These are phyloP conservation scores for Drosophila borborema DNA, from an alignment of 2,888 invertebrate genomes.

Conservation along the genomic window DNA sequence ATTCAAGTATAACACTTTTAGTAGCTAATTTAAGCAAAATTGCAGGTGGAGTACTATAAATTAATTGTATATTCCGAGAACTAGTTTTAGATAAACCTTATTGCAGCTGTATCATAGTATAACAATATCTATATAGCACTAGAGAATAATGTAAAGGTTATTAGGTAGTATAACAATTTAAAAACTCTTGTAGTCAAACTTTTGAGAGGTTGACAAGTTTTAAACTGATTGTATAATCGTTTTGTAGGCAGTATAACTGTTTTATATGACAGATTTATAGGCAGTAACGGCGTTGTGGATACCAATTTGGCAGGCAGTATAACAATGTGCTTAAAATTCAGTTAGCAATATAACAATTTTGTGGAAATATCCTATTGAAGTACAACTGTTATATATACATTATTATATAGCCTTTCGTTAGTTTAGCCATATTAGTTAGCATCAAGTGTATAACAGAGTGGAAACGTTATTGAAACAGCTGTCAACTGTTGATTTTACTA, in stretches of 20 bases:
- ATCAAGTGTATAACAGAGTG: background rate
- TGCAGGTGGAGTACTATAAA: background rate
- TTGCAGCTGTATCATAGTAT: background rate
- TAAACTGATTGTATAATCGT: background rate
- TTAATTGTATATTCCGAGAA: background rate
- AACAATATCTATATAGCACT: background rate
- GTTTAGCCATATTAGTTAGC: background rate
- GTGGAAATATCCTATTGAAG: background rate
- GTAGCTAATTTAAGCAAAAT: no score
- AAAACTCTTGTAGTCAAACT: background rate
- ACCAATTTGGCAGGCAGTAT: background rate
- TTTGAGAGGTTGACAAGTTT: background rate
- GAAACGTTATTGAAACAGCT: background rate
- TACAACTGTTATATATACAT: background rate
- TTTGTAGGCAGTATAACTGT: background rate
- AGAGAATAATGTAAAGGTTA: background rate
- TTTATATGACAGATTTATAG: background rate
- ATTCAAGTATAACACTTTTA: constrained; percentile 17
- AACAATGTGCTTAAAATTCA: background rate
- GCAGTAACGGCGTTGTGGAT: background rate
- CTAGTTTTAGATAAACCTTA: background rate
- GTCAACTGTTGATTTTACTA: background rate
- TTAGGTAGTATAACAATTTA: background rate
- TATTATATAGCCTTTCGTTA: background rate
- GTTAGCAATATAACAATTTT: background rate